Conservation (phyloP, 2,113 vertebrate genomes). For the Callipepla californica region DNA sequence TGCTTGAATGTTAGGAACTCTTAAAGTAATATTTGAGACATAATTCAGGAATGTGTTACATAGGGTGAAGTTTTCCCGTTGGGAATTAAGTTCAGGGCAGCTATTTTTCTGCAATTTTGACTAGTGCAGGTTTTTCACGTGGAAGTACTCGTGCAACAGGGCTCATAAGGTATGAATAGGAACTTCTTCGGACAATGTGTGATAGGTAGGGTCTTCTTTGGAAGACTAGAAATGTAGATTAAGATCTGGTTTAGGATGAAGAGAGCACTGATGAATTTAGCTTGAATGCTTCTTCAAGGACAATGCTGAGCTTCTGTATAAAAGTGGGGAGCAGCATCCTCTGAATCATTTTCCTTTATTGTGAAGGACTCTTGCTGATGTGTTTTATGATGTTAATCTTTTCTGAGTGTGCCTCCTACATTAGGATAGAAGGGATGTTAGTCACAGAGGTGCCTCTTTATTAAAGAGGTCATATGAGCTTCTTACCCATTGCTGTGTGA, state of each 20-base stretch:
- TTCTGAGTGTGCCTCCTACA: conserved; percentile 1
- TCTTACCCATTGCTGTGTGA: background rate
- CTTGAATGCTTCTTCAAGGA: background rate
- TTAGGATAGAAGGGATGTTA: background rate
- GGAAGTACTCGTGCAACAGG: background rate
- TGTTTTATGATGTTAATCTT: background rate
- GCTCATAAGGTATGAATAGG: background rate
- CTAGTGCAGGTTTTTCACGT: background rate
- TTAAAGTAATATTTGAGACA: background rate
- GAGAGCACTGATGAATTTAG: background rate
- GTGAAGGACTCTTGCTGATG: background rate
- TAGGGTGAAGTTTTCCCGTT: background rate
- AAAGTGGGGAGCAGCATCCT: background rate
- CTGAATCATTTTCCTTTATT: background rate
- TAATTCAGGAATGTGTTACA: background rate
- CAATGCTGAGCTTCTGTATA: background rate
- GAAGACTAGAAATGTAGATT: background rate
- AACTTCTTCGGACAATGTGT: background rate
- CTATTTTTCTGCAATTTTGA: background rate
- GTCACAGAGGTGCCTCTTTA: background rate
- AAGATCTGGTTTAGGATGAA: background rate
- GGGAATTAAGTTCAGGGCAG: background rate
- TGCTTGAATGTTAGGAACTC: background rate
- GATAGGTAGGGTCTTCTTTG: background rate
- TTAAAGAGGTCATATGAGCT: background rate